phyloP scores from a whole-genome alignment of 1,140 invertebrate species.

The Eumaeus atala region DNA sequence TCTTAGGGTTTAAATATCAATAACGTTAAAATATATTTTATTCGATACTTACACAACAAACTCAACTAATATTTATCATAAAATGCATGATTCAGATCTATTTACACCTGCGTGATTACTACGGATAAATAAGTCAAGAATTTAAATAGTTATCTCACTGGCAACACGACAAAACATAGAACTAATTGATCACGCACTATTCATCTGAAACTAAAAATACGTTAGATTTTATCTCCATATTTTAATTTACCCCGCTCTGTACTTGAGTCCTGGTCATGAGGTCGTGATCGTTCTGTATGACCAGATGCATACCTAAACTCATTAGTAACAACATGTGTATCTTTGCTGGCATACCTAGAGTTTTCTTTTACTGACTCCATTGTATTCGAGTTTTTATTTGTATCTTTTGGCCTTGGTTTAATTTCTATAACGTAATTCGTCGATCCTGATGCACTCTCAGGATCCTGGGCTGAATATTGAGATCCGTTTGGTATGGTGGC shows the following conservation, averaged over 20 bases:
- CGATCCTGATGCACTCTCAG: constrained; percentile 1
- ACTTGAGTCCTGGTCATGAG: constrained; percentile 19
- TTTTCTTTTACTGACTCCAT: background rate
- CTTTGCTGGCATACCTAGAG: constrained; percentile 13
- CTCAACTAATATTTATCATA: constrained; percentile 42
- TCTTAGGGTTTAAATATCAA: too few species aligned
- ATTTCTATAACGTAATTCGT: constrained; percentile 10
- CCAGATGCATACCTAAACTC: constrained; percentile 23
- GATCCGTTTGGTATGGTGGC: constrained; percentile 18
- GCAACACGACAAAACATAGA: constrained; percentile 12
- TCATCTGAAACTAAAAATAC: constrained; percentile 25
- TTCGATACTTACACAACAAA: constrained; percentile 29
- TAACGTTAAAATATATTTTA: constrained; percentile 15
- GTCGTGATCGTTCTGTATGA: constrained; percentile 19
- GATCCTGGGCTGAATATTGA: background rate
- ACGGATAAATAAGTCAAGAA: constrained; percentile 15
- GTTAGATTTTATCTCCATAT: constrained; percentile 66
- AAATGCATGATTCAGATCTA: constrained; percentile 56
- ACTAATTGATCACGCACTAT: constrained; percentile 35
- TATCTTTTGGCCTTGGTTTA: constrained; percentile 13
- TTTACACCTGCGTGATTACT: constrained; percentile 13
- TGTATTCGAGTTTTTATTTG: constrained; percentile 13
- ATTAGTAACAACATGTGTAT: constrained; percentile 10
- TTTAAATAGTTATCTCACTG: constrained; percentile 18
- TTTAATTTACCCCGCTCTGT: constrained; percentile 43